phyloP scores from a whole-genome alignment of 1,140 invertebrate genomes.

The Cyphomyrmex costatus region DNA sequence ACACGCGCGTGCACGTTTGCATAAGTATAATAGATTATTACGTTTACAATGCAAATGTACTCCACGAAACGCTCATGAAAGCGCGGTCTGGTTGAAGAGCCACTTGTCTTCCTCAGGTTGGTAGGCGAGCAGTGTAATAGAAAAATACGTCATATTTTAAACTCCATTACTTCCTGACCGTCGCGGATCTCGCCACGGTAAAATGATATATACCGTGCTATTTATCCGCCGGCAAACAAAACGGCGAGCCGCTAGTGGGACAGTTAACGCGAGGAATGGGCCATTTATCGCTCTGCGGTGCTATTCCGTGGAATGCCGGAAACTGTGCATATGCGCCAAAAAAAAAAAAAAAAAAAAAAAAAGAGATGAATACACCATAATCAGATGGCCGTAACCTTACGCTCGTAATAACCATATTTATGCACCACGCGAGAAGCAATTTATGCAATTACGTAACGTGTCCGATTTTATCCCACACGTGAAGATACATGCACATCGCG shows the following conservation, averaged over 20 bases:
- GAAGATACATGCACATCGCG: slow-evolving; percentile 30
- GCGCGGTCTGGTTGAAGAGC: slow-evolving; percentile 13
- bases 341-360: slow-evolving; percentile 58
- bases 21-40: slow-evolving; percentile 29
- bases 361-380: slow-evolving; percentile 44
- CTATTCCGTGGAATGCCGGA: slow-evolving; percentile 36
- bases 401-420: slow-evolving; percentile 46
- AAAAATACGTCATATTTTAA: slow-evolving; percentile 64
- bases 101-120: slow-evolving; percentile 44
- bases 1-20: neutral
- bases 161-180: slow-evolving; percentile 64
- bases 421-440: slow-evolving; percentile 21
- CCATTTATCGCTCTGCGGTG: slow-evolving; percentile 53
- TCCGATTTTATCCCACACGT: slow-evolving; percentile 22
- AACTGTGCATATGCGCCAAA: slow-evolving; percentile 25
- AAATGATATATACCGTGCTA: slow-evolving; percentile 62
- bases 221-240: slow-evolving; percentile 60
- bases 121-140: slow-evolving; percentile 43
- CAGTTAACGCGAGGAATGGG: slow-evolving; percentile 51
- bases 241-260: slow-evolving; percentile 50
- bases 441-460: slow-evolving; percentile 39
- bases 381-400: slow-evolving; percentile 52
- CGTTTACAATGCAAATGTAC: slow-evolving; percentile 26
- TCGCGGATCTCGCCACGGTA: slow-evolving; percentile 48
- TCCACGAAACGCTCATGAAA: slow-evolving; percentile 15